Evolutionary conservation across 2,888 invertebrate genomes (phyloP).

Genomic region (Ernsta delagoae): DNA sequence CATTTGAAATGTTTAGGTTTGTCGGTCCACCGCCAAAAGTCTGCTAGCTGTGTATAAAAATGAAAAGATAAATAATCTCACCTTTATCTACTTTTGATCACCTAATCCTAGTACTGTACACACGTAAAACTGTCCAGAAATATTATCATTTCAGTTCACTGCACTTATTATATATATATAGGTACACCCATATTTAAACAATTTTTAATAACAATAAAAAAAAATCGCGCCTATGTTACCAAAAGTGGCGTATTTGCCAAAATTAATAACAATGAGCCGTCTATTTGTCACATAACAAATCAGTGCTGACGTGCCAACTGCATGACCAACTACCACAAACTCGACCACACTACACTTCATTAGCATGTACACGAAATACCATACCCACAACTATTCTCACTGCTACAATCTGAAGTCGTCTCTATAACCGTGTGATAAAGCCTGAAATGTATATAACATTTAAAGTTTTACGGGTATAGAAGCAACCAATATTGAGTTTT

Average conservation of each 20-base stretch:
- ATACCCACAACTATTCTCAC: slow-evolving; percentile 50
- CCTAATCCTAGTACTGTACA: slow-evolving; percentile 22
- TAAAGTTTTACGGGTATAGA: slow-evolving; percentile 40
- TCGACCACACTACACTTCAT: slow-evolving; percentile 77
- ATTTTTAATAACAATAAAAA: not conserved
- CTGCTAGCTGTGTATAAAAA: not conserved
- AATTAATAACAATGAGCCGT: slow-evolving; percentile 43
- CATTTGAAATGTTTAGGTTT: too few species aligned
- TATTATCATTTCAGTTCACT: slow-evolving; percentile 47
- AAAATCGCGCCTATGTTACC: not conserved
- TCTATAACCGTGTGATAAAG: slow-evolving; percentile 52
- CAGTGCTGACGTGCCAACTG: slow-evolving; percentile 78
- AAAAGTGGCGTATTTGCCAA: slow-evolving; percentile 16
- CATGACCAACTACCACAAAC: slow-evolving; percentile 80
- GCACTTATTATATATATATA: slow-evolving; percentile 20
- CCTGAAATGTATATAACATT: slow-evolving; percentile 48
- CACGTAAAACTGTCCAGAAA: slow-evolving; percentile 33
- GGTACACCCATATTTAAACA: slow-evolving; percentile 15
- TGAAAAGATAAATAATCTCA: slow-evolving; percentile 24
- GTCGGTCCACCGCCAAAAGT: too few species aligned
- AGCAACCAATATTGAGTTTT: slow-evolving; percentile 48
- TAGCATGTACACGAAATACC: slow-evolving; percentile 63
- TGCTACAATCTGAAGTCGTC: slow-evolving; percentile 49
- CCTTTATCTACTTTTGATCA: slow-evolving; percentile 28
- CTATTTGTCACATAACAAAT: slow-evolving; percentile 69